Evolutionary conservation across 1,140 invertebrate genomes (phyloP).

Genomic region (Bilobella aurantiaca): DNA sequence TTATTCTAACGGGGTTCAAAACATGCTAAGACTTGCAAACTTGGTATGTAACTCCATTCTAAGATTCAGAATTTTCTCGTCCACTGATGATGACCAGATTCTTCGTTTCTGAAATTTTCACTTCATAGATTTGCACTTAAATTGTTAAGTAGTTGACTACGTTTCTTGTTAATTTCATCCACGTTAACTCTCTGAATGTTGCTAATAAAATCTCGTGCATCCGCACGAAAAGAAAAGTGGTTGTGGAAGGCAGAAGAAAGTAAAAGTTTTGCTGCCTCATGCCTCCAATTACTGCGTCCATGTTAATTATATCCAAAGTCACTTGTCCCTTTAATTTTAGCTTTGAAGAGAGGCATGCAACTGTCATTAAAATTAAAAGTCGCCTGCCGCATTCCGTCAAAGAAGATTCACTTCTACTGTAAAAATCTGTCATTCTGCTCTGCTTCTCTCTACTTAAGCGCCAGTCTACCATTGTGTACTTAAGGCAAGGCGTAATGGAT

Average conservation of each 20-base stretch:
- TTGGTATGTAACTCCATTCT: no score
- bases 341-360: background rate
- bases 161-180: no score
- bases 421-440: constrained; percentile 1
- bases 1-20: no score
- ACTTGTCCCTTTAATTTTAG: background rate
- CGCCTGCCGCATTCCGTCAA: background rate
- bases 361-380: background rate
- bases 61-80: no score
- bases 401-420: background rate
- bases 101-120: no score
- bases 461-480: background rate
- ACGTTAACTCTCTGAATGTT: no score
- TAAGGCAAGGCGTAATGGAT: background rate
- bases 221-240: no score
- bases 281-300: background rate
- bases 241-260: background rate
- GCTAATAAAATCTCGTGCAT: no score
- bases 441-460: background rate
- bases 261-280: background rate
- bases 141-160: no score
- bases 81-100: no score
- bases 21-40: no score
- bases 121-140: no score
- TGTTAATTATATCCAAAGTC: background rate